These are phyloP conservation scores for Plutomurus gul DNA, from an alignment of 1,140 invertebrate species.

Conservation along the genomic window DNA sequence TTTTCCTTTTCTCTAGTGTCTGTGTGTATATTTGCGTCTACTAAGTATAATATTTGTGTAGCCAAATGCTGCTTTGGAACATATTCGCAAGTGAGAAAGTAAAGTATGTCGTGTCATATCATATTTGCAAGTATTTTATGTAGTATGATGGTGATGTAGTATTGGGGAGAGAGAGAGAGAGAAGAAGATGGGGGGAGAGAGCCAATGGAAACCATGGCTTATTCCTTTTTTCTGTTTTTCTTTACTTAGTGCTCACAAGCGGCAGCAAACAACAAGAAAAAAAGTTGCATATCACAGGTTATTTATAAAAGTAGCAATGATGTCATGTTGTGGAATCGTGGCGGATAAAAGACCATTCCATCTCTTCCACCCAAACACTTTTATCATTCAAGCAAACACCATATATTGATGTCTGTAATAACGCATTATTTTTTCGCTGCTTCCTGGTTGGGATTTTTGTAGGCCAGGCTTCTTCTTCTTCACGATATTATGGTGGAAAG, in stretches of 20 bases:
- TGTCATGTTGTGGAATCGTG: not conserved
- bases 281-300: slow-evolving; percentile 21
- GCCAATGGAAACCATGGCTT: too few relatives aligned
- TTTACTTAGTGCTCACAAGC: slow-evolving; percentile 3
- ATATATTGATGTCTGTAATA: not conserved
- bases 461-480: too few relatives aligned
- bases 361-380: not conserved
- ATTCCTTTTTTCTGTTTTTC: not conserved
- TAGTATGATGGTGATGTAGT: slow-evolving; percentile 1
- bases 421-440: too few relatives aligned
- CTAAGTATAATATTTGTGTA: not conserved
- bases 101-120: slow-evolving; percentile 21
- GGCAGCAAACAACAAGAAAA: slow-evolving; percentile 5
- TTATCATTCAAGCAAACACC: not conserved
- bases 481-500: too few relatives aligned
- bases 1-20: too few relatives aligned
- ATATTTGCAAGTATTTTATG: slow-evolving; percentile 5
- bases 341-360: not conserved
- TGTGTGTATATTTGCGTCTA: not conserved
- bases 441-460: too few relatives aligned
- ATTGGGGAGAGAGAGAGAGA: too few relatives aligned
- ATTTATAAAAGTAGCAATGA: slow-evolving; percentile 8
- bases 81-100: not conserved
- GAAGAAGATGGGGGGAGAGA: not conserved
- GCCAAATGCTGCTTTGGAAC: too few relatives aligned